Percentiles rank a stretch among this genome's conserved stretches.
These are phyloP conservation scores for Pardosa pseudoannulata DNA, from an alignment of 2,888 invertebrate genomes.

Conservation along the genomic window DNA sequence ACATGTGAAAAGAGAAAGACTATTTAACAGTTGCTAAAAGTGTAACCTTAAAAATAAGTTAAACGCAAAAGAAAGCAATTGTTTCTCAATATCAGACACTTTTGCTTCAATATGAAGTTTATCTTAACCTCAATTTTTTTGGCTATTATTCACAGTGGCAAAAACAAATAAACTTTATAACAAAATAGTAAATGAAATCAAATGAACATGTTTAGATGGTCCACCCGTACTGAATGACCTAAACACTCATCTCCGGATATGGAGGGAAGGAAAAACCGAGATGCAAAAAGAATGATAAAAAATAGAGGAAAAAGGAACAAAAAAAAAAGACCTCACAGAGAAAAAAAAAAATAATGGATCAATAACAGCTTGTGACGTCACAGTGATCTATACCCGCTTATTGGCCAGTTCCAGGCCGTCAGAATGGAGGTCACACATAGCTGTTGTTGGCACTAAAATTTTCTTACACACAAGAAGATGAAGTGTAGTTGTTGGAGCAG, in stretches of 20 bases:
- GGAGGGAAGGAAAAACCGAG: conserved; percentile 12
- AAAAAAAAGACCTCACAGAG: background rate
- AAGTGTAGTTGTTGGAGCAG: conserved; percentile 12
- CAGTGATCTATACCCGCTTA: conserved; percentile 24
- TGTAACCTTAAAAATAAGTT: too few species aligned
- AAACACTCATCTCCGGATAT: conserved; percentile 15
- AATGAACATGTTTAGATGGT: conserved; percentile 20
- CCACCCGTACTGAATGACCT: conserved; percentile 10
- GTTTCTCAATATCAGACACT: background rate
- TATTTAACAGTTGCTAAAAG: too few species aligned
- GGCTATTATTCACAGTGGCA: background rate
- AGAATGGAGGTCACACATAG: conserved; percentile 26
- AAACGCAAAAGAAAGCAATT: too few species aligned
- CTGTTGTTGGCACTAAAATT: conserved; percentile 20
- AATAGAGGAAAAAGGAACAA: conserved; percentile 24
- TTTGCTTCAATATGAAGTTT: background rate
- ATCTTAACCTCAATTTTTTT: background rate
- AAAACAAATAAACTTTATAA: background rate
- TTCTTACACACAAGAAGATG: conserved; percentile 14
- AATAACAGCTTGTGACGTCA: conserved; percentile 49
- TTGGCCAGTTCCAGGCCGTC: conserved; percentile 27
- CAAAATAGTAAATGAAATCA: conserved; percentile 35
- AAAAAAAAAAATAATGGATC: conserved; percentile 46
- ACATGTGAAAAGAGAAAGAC: too few species aligned
- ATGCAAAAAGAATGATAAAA: conserved; percentile 10